Evolutionary conservation across 2,113 vertebrate genomes (phyloP).

Genomic region (Orycteropus afer): DNA sequence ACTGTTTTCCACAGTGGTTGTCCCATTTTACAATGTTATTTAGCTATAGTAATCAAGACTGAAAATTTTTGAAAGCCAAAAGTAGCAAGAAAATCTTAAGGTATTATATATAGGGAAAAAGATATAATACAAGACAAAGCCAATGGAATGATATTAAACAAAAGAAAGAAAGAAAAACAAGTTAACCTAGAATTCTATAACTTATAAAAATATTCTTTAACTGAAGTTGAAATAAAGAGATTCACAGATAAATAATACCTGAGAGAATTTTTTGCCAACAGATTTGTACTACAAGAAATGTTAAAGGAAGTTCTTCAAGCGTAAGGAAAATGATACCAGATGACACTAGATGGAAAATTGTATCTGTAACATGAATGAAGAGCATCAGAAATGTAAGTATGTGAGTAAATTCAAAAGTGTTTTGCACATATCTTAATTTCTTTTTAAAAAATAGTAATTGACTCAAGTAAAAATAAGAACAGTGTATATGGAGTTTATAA

Average conservation of each 20-base stretch:
- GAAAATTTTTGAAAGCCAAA: not conserved
- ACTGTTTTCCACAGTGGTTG: too few species aligned
- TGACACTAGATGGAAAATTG: not conserved
- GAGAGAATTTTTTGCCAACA: too few species aligned
- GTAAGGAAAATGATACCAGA: not conserved
- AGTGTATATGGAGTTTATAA: not conserved
- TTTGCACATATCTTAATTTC: not conserved
- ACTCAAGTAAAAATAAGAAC: not conserved
- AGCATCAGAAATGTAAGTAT: not conserved
- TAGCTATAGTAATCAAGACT: too few species aligned
- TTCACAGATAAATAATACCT: not conserved
- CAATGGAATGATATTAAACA: not conserved
- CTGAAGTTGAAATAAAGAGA: not conserved
- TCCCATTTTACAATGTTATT: too few species aligned
- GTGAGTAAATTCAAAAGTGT: not conserved
- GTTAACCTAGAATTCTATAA: not conserved
- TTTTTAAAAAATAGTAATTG: not conserved
- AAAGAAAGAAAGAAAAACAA: not conserved
- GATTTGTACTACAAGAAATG: too few species aligned
- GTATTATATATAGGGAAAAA: not conserved
- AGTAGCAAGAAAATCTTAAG: not conserved
- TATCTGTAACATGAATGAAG: not conserved
- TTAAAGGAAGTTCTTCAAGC: not conserved
- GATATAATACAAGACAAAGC: not conserved
- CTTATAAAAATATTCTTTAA: not conserved